phyloP scores from a whole-genome alignment of 1,140 invertebrate species.

The Conopomorpha cramerella region DNA sequence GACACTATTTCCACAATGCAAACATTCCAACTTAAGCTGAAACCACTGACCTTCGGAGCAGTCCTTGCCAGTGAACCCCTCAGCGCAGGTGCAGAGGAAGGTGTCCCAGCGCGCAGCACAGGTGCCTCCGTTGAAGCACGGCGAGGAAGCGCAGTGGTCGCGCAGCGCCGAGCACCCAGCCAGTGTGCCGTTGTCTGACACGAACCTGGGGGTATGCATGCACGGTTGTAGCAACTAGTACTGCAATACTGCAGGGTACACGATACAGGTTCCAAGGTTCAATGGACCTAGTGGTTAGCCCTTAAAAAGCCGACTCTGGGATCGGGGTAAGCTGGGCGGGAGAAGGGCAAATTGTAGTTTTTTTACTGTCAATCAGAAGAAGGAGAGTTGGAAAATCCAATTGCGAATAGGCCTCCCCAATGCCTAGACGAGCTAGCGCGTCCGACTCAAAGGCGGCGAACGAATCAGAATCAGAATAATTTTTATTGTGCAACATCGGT shows the following conservation, averaged over 20 bases:
- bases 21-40: background rate
- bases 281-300: background rate
- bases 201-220: constrained; percentile 63
- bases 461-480: no score
- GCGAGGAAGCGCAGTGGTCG: constrained; percentile 77
- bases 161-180: constrained; percentile 87
- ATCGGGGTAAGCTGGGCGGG: no score
- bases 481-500: no score
- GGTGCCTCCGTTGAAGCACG: constrained; percentile 85
- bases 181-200: constrained; percentile 87
- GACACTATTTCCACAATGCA: background rate
- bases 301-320: constrained; percentile 29
- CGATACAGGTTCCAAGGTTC: no score
- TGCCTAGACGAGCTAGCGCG: no score
- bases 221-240: background rate
- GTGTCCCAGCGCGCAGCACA: constrained; percentile 89
- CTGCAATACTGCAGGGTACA: no score
- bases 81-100: constrained; percentile 82
- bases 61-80: constrained; percentile 87
- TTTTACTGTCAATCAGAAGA: background rate
- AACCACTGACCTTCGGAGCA: constrained; percentile 74
- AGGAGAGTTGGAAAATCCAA: no score
- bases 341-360: no score
- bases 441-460: no score
- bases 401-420: no score